Base-by-base conservation (phyloP, 2,888 invertebrate species). In the Electrophaes corylata region DNA sequence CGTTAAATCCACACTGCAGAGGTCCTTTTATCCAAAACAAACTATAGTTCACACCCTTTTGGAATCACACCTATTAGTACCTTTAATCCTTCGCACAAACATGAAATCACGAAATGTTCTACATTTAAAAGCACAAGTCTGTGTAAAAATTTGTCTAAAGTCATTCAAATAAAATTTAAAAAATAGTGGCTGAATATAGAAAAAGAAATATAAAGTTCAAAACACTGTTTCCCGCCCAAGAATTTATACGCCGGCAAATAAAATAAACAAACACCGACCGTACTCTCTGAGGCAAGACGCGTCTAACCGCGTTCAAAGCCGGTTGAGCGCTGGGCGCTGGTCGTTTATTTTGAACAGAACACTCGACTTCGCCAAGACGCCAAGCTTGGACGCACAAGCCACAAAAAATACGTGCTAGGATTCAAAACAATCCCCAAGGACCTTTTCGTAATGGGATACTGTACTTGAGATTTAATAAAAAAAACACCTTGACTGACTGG, bases 241-340 rank as follows among this genome's bases (percentile, higher is more conserved):
- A 40, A 66, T 71, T 74, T 74, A 72, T 73, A 75, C 70, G 67
- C 67, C 67, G 69, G 69, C 46, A 60, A 50, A 54, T 40, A 53
- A 40, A 49, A 64, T 53, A 68, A 62, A 65, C 64, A 61, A 65
- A 64, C 68, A 12, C 29, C 41, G 4, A 59, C 50, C 60, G 53
- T n/a, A 29, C 41, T 23, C 12, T 18, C 67, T 58, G 58, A 59
- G 52, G 61, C 66, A 58, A 73, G 73, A 73, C 78, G 83, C 91
- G 89, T 87, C 87, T 77, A 76, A 74, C 81, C 85, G 71, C 83
- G 67, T 76, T 73, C 79, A 75, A 83, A 89, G 91, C 89, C 89
- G 88, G 90, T 87, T 85, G 68, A 65, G 70, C 78, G 86, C 83
- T 86, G 87, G 11, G 70, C 46, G 46, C 43, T 70, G 79, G 71